Percentiles rank a stretch among this genome's conserved stretches.
phyloP scores from a whole-genome alignment of 2,888 invertebrate species.

The Chymomyza amoena region DNA sequence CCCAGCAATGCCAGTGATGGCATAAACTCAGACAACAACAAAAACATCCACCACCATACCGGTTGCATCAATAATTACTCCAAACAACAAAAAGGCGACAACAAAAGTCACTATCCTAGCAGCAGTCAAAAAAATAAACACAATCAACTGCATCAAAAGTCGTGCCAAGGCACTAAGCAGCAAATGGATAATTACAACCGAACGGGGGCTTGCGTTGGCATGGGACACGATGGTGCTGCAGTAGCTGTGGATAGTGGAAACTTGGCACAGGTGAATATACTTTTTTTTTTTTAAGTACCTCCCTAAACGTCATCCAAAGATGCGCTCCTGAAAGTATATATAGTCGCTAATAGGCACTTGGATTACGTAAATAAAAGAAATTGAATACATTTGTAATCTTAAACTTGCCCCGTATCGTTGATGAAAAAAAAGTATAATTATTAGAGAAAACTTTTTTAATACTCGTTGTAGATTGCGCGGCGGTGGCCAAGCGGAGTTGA shows the following conservation, averaged over 20 bases:
- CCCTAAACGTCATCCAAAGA: too few relatives aligned
- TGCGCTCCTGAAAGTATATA: too few relatives aligned
- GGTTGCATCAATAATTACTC: slow-evolving; percentile 35
- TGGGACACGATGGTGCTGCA: slow-evolving; percentile 49
- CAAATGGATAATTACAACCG: slow-evolving; percentile 32
- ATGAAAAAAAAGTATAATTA: too few relatives aligned
- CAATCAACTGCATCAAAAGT: slow-evolving; percentile 42
- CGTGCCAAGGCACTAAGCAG: slow-evolving; percentile 45
- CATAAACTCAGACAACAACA: slow-evolving; percentile 40
- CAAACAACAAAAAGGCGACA: slow-evolving; percentile 42
- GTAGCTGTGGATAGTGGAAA: slow-evolving; percentile 60
- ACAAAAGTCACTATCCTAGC: slow-evolving; percentile 28
- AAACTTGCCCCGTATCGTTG: too few relatives aligned
- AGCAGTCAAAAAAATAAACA: slow-evolving; percentile 33
- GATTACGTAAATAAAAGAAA: too few relatives aligned
- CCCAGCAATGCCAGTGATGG: slow-evolving; percentile 20
- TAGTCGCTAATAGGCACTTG: too few relatives aligned
- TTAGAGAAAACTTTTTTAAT: too few relatives aligned
- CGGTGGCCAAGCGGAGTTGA: too few relatives aligned
- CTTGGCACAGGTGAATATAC: slow-evolving; percentile 62
- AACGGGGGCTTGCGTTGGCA: slow-evolving; percentile 27
- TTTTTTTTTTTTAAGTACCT: neutral
- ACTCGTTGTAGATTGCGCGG: too few relatives aligned
- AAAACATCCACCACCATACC: slow-evolving; percentile 33
- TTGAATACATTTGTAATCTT: too few relatives aligned